phyloP scores from a whole-genome alignment of 2,113 vertebrate genomes.

The Pyxicephalus adspersus region DNA sequence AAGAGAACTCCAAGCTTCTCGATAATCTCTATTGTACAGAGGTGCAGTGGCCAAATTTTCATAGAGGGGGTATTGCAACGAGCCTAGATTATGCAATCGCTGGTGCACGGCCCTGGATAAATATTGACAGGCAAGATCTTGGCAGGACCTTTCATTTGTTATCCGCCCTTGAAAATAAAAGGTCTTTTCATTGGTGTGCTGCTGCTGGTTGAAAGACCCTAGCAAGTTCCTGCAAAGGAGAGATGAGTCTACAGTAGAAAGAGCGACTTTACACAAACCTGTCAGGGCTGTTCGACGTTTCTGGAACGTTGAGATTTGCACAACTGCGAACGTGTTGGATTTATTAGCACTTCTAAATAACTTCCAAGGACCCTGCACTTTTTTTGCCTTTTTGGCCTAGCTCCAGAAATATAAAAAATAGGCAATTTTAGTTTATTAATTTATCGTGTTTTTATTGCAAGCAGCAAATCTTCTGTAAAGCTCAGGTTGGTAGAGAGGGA shows the following conservation, averaged over 20 bases:
- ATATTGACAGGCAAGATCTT: constrained; percentile 68
- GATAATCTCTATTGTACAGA: constrained; percentile 55
- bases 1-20: constrained; percentile 52
- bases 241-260: constrained; percentile 3
- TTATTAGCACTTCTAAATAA: too few relatives aligned
- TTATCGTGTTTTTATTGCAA: too few relatives aligned
- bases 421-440: too few relatives aligned
- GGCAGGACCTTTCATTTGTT: constrained; percentile 60
- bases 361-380: too few relatives aligned
- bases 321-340: too few relatives aligned
- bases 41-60: constrained; percentile 58
- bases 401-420: too few relatives aligned
- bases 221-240: constrained; percentile 60
- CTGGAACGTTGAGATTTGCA: neutral
- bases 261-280: neutral
- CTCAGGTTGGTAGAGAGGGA: too few relatives aligned
- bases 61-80: constrained; percentile 55
- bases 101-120: constrained; percentile 67
- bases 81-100: constrained; percentile 57
- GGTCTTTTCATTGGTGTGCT: constrained; percentile 51
- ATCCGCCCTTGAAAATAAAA: constrained; percentile 62
- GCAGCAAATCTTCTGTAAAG: too few relatives aligned
- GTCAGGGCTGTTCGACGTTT: neutral
- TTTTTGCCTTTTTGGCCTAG: too few relatives aligned
- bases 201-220: constrained; percentile 59